Evolutionary conservation across 2,797 vertebrate species (phyloP), one percentile per base, ranked within the genome.

Genomic region (Tapirus indicus): DNA sequence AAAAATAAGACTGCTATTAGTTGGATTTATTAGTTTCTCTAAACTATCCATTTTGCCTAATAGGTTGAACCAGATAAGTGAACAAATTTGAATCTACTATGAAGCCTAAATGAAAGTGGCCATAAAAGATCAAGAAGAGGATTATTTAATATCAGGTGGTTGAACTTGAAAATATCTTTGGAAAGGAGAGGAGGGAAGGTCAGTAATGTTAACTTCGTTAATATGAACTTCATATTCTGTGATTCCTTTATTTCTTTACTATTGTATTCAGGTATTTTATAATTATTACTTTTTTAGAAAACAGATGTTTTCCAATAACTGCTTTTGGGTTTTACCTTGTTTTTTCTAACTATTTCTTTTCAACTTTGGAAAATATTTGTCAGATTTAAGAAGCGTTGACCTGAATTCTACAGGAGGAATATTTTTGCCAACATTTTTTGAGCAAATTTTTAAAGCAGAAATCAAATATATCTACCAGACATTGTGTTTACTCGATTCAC

Each of bases 341-440:
- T 66, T 52, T 52, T 93, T 85, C 66, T 74, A 94, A 38, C 2
- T 80, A 64, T 2, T 69, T 0, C 6, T 60, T 68, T 87, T 74
- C 21, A 88, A 35, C 1, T 8, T 71, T 78, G 6, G 41, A 77
- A 89, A 90, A 58, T 52, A 44, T 75, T 72, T 94, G 29, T 79
- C 13, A 25, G 3, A 60, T 74, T 88, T 91, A 27, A 84, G 80
- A 92, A 66, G 7, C 35, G 66, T 12, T 66, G 10, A 66, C 4
- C 52, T 71, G 21, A 96, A 86, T 3, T 32, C 56, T 83, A 60
- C 5, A 38, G 23, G 12, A 54, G 10, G 12, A 44, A 95, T 90
- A 89, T 85, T 94, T 88, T 94, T 88, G 12, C 17, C 72, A 72
- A n/a, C 7, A 84, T 80, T 94, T 69, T 38, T 87, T 88, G 9